Evolutionary conservation across 92 coral and sea anemone species (phyloP), one percentile per base, ranked within the genome.

Genomic region (Zoanthus sociatus): DNA sequence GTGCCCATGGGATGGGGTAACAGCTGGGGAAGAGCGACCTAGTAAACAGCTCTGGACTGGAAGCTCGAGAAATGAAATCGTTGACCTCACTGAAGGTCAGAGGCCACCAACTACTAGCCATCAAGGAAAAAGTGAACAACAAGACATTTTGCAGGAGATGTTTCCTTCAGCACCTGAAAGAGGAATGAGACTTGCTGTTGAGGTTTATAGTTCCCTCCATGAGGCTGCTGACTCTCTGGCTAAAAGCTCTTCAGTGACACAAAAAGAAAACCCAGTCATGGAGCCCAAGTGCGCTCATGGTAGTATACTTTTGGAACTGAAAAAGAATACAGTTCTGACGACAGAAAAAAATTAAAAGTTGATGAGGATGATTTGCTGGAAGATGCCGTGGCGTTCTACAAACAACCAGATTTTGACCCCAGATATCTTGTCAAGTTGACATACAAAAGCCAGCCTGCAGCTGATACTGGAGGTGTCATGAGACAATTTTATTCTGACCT

Each of bases 41-140:
- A 31, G 17, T 71, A 71, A 31, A 71, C 75, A 71, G 75, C 50
- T 32, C 75, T 71, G 75, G 47, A 71, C 75, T 71, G 75, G 17
- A 71, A 71, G 75, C 33, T 71, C 75, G 17, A 71, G 15, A 71
- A 71, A 71, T 70, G 75, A 70, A 70, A 70, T 70, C 5, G 75
- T 70, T 70, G 75, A 31, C 14, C 75, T 70, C 75, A 70, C 75
- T 7, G 75, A 70, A 70, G 75, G 75, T 5, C 75, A 70, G 75
- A 70, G 5, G 75, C 75, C 47, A 70, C 31, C 75, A 31, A 70
- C 75, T 70, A 30, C 75, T 70, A 70, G 75, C 75, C 75, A 70
- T 10, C 75, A 71, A 71, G 75, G 75, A 31, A 71, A 71, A 71
- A 71, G 75, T 71, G 75, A 71, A 71, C 75, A 71, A 48, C 75